Evolutionary conservation across 2,888 invertebrate species (phyloP).

Genomic region (Julus scanicus): DNA sequence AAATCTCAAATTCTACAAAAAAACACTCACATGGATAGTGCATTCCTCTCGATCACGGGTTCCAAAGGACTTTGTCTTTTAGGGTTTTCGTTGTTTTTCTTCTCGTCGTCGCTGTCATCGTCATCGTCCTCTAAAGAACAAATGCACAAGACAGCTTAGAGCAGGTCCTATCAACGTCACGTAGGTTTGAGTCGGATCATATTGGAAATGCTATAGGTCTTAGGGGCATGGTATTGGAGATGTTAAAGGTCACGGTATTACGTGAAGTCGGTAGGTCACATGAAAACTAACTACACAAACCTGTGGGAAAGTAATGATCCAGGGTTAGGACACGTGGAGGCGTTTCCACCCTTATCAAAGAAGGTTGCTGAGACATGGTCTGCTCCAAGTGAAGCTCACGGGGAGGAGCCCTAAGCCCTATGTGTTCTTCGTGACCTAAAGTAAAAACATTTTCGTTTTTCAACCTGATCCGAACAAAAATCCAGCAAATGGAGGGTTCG

Average conservation of each 20-base stretch:
- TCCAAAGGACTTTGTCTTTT: not conserved
- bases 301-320: slow-evolving; percentile 62
- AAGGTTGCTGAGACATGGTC: slow-evolving; percentile 70
- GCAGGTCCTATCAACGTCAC: no score
- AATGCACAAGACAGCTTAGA: not conserved
- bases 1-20: not conserved
- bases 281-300: no score
- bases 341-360: slow-evolving; percentile 77
- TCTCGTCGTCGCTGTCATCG: not conserved
- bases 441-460: no score
- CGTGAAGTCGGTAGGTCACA: no score
- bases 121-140: slow-evolving; percentile 9
- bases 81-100: not conserved
- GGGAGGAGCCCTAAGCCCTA: slow-evolving; percentile 61
- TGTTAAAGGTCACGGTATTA: no score
- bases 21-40: not conserved
- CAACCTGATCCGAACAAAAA: no score
- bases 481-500: no score
- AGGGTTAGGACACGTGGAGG: slow-evolving; percentile 71
- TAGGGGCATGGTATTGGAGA: no score
- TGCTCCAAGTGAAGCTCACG: slow-evolving; percentile 59
- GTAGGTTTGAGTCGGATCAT: not conserved
- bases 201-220: no score
- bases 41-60: not conserved
- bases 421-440: slow-evolving; percentile 63